Evolutionary conservation across 2,797 vertebrate species (phyloP).

Genomic region (Odontamblyopus rebecca): DNA sequence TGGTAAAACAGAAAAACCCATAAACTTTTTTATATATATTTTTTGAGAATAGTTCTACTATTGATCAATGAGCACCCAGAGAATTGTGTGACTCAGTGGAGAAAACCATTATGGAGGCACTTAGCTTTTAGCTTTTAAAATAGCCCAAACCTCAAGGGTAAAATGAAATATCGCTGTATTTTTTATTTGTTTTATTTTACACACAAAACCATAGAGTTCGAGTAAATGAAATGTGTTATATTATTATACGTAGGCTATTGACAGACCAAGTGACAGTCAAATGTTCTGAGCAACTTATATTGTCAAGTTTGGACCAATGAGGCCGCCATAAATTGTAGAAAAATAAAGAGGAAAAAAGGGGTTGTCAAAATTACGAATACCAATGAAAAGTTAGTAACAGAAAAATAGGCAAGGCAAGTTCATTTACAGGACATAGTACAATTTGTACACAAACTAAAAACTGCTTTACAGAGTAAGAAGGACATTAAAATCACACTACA

Average conservation of each 20-base stretch:
- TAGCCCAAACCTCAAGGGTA: background rate
- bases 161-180: background rate
- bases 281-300: background rate
- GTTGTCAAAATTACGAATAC: background rate
- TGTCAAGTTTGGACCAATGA: background rate
- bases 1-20: background rate
- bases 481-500: too few species aligned
- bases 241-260: background rate
- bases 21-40: background rate
- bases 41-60: background rate
- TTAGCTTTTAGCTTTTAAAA: slow-evolving; percentile 3
- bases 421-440: too few species aligned
- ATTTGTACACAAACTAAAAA: too few species aligned
- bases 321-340: background rate
- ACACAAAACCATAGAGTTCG: background rate
- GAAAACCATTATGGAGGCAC: background rate
- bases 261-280: background rate
- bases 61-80: background rate
- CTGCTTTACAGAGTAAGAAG: too few species aligned
- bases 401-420: too few species aligned
- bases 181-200: background rate
- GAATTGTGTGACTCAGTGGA: background rate
- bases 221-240: background rate
- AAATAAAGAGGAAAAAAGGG: background rate
- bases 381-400: too few species aligned